A percentile compares a stretch with the other conserved stretches of the same genome.
Evolutionary conservation across 2,888 invertebrate species (phyloP).

Genomic region (Xylota segnis): DNA sequence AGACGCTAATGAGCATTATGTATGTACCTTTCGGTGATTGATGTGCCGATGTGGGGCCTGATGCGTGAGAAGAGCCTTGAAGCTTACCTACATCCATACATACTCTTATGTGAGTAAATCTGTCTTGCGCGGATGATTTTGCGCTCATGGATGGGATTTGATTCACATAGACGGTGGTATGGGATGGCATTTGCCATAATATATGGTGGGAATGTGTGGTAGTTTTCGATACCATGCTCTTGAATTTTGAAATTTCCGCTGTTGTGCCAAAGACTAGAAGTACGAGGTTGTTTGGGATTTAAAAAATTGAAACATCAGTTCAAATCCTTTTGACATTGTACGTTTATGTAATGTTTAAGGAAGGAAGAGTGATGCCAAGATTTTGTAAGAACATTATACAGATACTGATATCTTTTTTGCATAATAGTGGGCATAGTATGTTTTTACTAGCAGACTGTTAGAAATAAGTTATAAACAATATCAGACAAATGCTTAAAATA

Average conservation of each 20-base stretch:
- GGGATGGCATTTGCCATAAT: neutral
- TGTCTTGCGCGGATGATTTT: conserved; percentile 38
- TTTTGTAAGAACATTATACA: too few species aligned
- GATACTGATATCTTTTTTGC: too few species aligned
- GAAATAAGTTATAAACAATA: too few species aligned
- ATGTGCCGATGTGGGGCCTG: conserved; percentile 2
- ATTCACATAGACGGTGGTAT: neutral
- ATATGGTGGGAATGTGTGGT: too few species aligned
- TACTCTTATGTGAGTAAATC: neutral
- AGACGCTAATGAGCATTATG: conserved; percentile 6
- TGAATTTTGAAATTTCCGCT: neutral
- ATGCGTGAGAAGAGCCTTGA: conserved; percentile 38
- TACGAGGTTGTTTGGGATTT: neutral
- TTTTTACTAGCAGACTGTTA: too few species aligned
- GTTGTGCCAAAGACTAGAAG: neutral
- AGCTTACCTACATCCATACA: neutral
- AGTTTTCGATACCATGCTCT: neutral
- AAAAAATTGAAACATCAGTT: neutral
- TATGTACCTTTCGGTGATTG: neutral
- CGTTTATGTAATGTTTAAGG: too few species aligned
- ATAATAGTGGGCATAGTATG: too few species aligned
- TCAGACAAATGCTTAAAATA: too few species aligned
- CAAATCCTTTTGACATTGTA: too few species aligned
- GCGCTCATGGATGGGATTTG: neutral
- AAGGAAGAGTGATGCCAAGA: too few species aligned